Conservation (phyloP, 2,888 invertebrate species). For the Abrostola triplasia region DNA sequence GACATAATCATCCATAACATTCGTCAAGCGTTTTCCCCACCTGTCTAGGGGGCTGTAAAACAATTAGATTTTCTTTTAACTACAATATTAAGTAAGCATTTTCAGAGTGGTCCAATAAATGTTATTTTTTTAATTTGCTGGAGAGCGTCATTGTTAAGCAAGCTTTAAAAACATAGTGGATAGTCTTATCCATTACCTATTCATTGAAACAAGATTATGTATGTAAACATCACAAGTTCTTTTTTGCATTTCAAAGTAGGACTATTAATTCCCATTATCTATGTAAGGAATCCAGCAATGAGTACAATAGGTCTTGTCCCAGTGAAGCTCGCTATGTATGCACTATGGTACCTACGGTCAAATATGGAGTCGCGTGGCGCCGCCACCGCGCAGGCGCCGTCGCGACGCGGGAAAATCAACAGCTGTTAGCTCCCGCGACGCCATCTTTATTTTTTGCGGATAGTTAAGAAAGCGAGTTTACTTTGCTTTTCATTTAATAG, state of each 20-base stretch:
- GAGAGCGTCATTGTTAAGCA: too few species aligned
- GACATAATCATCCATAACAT: too few species aligned
- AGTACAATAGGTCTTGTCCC: conserved; percentile 46
- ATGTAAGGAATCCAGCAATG: conserved; percentile 21
- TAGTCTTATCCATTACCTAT: too few species aligned
- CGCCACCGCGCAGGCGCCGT: conserved; percentile 64
- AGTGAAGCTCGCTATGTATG: conserved; percentile 41
- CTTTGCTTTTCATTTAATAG: conserved; percentile 30
- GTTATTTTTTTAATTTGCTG: too few species aligned
- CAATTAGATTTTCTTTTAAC: too few species aligned
- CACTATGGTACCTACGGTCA: conserved; percentile 42
- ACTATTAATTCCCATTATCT: neutral
- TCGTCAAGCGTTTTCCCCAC: too few species aligned
- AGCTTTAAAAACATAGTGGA: too few species aligned
- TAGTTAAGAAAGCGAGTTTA: conserved; percentile 47
- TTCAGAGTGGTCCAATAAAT: too few species aligned
- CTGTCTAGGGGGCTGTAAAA: too few species aligned
- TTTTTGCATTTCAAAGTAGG: neutral
- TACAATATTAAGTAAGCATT: too few species aligned
- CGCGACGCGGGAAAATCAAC: conserved; percentile 71
- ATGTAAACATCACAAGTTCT: neutral
- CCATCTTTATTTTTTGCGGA: conserved; percentile 45
- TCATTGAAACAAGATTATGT: too few species aligned
- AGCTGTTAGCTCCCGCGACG: conserved; percentile 48
- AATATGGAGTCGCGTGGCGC: conserved; percentile 57